These are phyloP conservation scores for Discoglossus pictus DNA, from an alignment of 2,797 vertebrate species.

Conservation along the genomic window DNA sequence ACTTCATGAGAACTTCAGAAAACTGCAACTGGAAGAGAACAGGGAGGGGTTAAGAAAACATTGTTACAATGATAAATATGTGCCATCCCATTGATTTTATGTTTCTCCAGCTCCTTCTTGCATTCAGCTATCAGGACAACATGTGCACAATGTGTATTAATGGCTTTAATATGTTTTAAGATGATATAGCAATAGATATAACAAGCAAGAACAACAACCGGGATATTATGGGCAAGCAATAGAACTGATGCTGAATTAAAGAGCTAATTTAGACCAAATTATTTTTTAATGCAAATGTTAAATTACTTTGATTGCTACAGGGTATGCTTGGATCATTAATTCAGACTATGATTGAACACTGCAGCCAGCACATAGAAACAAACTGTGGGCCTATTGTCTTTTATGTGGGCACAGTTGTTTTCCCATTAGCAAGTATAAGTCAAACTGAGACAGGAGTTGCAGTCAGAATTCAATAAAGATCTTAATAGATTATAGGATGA, in stretches of 20 bases:
- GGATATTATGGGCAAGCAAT: conserved; percentile 22
- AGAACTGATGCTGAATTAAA: conserved; percentile 25
- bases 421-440: conserved; percentile 1
- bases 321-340: conserved; percentile 29
- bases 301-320: conserved; percentile 46
- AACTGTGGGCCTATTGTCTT: neutral
- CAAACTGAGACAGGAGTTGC: neutral
- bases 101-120: neutral
- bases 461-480: conserved; percentile 1
- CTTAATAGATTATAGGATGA: neutral
- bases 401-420: conserved; percentile 8
- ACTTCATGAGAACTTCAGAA: conserved; percentile 90
- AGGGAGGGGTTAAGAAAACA: neutral
- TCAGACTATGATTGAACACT: conserved; percentile 15
- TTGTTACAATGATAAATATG: neutral
- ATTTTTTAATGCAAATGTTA: conserved; percentile 39
- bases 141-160: conserved; percentile 15
- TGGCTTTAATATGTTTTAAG: conserved; percentile 36
- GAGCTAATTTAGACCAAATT: conserved; percentile 35
- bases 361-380: conserved; percentile 22
- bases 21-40: conserved; percentile 78
- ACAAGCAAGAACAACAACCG: conserved; percentile 15
- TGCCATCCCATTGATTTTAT: conserved; percentile 10
- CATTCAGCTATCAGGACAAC: too few relatives aligned
- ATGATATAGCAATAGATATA: conserved; percentile 17